Evolutionary conservation across 2,797 vertebrate species (phyloP).

Genomic region (Sebastes baramenuke): DNA sequence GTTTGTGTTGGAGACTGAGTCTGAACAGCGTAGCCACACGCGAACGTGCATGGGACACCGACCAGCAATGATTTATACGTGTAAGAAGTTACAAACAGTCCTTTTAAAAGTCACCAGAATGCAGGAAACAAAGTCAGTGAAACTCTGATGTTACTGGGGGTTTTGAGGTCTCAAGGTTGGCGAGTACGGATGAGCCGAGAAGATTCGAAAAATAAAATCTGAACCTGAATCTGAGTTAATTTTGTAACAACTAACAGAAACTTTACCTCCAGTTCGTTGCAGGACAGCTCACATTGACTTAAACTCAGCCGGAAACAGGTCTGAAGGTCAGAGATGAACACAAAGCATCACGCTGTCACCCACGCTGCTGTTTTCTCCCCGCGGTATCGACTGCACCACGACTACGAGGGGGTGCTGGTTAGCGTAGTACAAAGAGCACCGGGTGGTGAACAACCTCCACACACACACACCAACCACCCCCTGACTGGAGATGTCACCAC

Average conservation of each 20-base stretch:
- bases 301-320: background rate
- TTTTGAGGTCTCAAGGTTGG: too few species aligned
- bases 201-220: too few species aligned
- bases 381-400: background rate
- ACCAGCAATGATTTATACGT: too few species aligned
- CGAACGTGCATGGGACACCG: too few species aligned
- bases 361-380: background rate
- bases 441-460: background rate
- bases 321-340: background rate
- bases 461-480: background rate
- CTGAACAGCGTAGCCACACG: too few species aligned
- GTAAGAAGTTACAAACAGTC: too few species aligned
- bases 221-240: too few species aligned
- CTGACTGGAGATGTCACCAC: background rate
- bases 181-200: too few species aligned
- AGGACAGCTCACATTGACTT: constrained; percentile 6
- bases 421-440: background rate
- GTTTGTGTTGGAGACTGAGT: too few species aligned
- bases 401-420: constrained; percentile 8
- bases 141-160: too few species aligned
- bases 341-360: constrained; percentile 1
- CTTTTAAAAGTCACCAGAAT: too few species aligned
- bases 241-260: background rate
- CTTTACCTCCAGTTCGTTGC: background rate
- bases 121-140: too few species aligned